Evolutionary conservation across 35 echinoderm and acorn worm species (phyloP).

Genomic region (Strongylocentrotus purpuratus): DNA sequence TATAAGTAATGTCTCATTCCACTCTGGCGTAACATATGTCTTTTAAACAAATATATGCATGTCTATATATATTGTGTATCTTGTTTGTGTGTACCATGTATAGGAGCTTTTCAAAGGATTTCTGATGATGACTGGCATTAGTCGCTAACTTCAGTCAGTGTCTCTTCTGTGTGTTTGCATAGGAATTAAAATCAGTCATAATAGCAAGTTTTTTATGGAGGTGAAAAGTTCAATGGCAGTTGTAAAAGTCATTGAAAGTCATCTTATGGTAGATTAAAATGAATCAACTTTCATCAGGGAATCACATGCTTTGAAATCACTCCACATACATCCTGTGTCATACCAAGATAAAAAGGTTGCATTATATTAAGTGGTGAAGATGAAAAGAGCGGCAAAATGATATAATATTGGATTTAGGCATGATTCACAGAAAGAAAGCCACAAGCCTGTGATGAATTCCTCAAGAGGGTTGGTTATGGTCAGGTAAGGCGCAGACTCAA

Average conservation of each 20-base stretch:
- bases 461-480: not conserved
- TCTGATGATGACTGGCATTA: too few species aligned
- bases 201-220: not conserved
- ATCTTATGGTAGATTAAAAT: not conserved
- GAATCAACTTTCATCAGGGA: not conserved
- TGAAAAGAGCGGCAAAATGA: not conserved
- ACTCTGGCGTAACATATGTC: too few species aligned
- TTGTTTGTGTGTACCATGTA: too few species aligned
- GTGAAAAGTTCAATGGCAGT: not conserved
- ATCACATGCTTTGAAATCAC: not conserved
- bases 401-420: constrained; percentile 5
- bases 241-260: not conserved
- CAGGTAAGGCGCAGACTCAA: not conserved
- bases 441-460: not conserved
- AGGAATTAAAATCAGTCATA: not conserved
- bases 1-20: too few species aligned
- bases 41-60: too few species aligned
- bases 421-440: not conserved
- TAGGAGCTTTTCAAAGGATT: too few species aligned
- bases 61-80: too few species aligned
- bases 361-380: not conserved
- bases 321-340: not conserved
- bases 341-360: not conserved
- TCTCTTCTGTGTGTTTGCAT: not conserved
- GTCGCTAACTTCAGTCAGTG: too few species aligned